Evolutionary conservation across 2,113 vertebrate species (phyloP), one percentile per base, ranked within the genome.

Genomic region (Psophia crepitans): DNA sequence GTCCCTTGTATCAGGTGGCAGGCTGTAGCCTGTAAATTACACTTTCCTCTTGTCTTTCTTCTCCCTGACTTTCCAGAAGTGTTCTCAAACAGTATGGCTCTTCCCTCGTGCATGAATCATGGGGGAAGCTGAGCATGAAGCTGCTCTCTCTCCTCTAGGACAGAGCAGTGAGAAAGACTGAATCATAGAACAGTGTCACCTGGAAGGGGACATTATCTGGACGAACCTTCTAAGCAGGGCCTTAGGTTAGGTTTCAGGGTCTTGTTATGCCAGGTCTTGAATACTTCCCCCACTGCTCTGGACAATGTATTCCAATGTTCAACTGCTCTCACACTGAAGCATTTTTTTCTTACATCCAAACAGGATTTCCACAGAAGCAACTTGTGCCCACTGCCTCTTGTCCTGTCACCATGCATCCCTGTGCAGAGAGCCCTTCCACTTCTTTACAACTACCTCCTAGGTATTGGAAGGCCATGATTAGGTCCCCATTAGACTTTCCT

Each of bases 401-500:
- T 74, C 16, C 46, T 77, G 11, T 28, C 27, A 71, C 12, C 28
- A n/a, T 2, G 4, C 3, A n/a, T 7, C 32, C 19, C 23, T 80
- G 19, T 32, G 14, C 24, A 64, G 65, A 56, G 28, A 70, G 5
- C n/a, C 43, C 8, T 5, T 60, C 14, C 8, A 17, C 6, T 27
- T 74, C 51, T 44, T 74, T 22, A 21, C 4, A 65, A 1, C 21
- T 48, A 5, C 3, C 0, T 60, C 18, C 8, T 65, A 17, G 2
- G 24, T 14, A 39, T 6, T 28, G 0, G 1, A 76, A 78, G 28
- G 57, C 8, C 1, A 0, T 26, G 7, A 32, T 44, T 35, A 73
- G 14, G 21, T 44, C 4, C 17, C 17, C 12, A 8, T 4, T 7
- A 73, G 8, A 6, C 16, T 91, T 86, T 81, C 33, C 9, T 77